Percentiles rank a stretch among this genome's conserved stretches.
phyloP scores from a whole-genome alignment of 2,113 vertebrate species.

The Nycticryphes semicollaris region DNA sequence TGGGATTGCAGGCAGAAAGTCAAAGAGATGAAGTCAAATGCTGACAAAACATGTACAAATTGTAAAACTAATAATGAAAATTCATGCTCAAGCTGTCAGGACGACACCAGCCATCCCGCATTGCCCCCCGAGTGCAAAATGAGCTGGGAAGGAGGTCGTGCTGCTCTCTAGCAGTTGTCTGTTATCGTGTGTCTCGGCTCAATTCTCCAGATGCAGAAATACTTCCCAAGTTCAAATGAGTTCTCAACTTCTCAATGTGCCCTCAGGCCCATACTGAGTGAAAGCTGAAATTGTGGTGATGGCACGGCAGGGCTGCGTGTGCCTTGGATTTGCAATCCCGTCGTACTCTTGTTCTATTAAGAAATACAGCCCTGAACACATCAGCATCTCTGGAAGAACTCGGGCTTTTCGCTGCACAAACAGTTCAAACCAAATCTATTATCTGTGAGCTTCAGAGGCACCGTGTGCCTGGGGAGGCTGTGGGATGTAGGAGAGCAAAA shows the following conservation, averaged over 20 bases:
- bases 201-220: not conserved
- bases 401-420: not conserved
- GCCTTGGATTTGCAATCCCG: not conserved
- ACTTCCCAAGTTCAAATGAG: not conserved
- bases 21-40: not conserved
- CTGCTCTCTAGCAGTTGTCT: not conserved
- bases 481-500: not conserved
- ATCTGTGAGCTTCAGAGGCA: not conserved
- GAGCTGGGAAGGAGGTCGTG: constrained; percentile 6
- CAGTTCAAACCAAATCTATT: not conserved
- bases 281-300: not conserved
- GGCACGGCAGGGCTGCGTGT: not conserved
- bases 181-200: not conserved
- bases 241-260: not conserved
- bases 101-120: not conserved
- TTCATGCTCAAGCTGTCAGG: constrained; percentile 18
- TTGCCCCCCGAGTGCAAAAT: not conserved
- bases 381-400: not conserved
- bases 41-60: constrained; percentile 48
- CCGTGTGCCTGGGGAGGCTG: not conserved
- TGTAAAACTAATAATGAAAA: constrained; percentile 61
- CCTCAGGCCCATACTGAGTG: not conserved
- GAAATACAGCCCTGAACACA: not conserved
- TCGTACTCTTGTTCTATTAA: not conserved
- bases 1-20: not conserved